A percentile compares a stretch with the other conserved stretches of the same genome.
These are phyloP conservation scores for Scaptomyza polygonia DNA, from an alignment of 2,888 invertebrate species.

Conservation along the genomic window DNA sequence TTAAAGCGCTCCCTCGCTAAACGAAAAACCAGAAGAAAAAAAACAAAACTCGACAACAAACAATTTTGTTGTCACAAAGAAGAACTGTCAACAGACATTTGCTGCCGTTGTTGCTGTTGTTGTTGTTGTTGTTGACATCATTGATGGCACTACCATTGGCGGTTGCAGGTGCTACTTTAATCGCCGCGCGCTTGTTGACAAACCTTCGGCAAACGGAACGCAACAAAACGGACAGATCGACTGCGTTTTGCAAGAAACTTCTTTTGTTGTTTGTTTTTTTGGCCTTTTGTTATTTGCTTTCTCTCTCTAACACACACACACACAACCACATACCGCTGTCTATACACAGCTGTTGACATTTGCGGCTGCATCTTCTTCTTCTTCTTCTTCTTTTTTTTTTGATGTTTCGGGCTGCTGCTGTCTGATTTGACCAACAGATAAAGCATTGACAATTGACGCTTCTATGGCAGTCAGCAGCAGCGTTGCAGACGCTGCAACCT, in stretches of 20 bases:
- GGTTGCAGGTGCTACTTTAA: slow-evolving; percentile 72
- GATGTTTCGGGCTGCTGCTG: slow-evolving; percentile 38
- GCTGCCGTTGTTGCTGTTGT: slow-evolving; percentile 10
- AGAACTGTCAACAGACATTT: slow-evolving; percentile 69
- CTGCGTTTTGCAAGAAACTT: slow-evolving; percentile 44
- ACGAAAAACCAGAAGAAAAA: background rate
- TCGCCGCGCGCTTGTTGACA: slow-evolving; percentile 76
- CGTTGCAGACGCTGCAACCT: slow-evolving; percentile 13
- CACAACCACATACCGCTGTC: slow-evolving; percentile 9
- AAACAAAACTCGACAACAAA: slow-evolving; percentile 61
- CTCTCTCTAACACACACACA: slow-evolving; percentile 25
- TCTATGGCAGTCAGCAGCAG: slow-evolving; percentile 62
- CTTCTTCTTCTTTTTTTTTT: slow-evolving; percentile 14
- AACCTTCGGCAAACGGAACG: slow-evolving; percentile 26
- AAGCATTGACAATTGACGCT: slow-evolving; percentile 76
- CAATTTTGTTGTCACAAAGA: slow-evolving; percentile 76
- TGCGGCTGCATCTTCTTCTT: slow-evolving; percentile 18
- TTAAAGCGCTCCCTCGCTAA: slow-evolving; percentile 25
- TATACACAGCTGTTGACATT: slow-evolving; percentile 53
- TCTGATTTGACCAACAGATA: slow-evolving; percentile 72
- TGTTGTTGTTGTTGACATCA: slow-evolving; percentile 21
- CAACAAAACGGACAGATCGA: background rate
- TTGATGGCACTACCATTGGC: slow-evolving; percentile 43
- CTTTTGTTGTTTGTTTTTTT: too few relatives aligned
- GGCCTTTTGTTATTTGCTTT: too few relatives aligned